Percentiles rank a stretch among this genome's conserved stretches.
phyloP scores from a whole-genome alignment of 2,888 invertebrate genomes.

The Spialia ferax region DNA sequence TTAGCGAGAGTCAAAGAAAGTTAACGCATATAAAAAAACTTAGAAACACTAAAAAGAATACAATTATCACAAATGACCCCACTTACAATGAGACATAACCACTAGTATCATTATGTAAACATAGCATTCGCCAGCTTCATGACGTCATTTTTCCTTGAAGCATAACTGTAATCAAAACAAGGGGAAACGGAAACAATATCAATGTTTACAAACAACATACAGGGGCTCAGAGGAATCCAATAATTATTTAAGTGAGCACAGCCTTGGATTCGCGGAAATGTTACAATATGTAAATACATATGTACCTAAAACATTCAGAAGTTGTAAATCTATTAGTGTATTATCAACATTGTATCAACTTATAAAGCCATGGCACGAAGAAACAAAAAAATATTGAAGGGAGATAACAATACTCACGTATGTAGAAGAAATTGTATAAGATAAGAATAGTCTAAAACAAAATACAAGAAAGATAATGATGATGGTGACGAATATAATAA shows the following conservation, averaged over 20 bases:
- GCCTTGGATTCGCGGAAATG: constrained; percentile 10
- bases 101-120: too few species aligned
- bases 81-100: too few species aligned
- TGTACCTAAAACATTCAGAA: not conserved
- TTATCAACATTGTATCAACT: not conserved
- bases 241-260: constrained; percentile 8
- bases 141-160: not conserved
- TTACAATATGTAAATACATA: constrained; percentile 4
- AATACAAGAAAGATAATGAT: not conserved
- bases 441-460: not conserved
- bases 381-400: not conserved
- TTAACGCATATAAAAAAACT: too few species aligned
- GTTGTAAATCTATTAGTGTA: not conserved
- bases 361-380: not conserved
- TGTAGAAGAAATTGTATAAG: not conserved
- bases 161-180: constrained; percentile 4
- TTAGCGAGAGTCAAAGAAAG: too few species aligned
- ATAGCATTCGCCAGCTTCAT: too few species aligned
- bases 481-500: too few species aligned
- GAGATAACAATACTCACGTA: not conserved
- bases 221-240: constrained; percentile 10
- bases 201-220: constrained; percentile 10
- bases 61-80: too few species aligned
- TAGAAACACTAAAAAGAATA: too few species aligned
- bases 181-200: constrained; percentile 18